A percentile compares a stretch with the other conserved stretches of the same genome.
Evolutionary conservation across 2,797 vertebrate genomes (phyloP).

Genomic region (Passerculus sandwichensis): DNA sequence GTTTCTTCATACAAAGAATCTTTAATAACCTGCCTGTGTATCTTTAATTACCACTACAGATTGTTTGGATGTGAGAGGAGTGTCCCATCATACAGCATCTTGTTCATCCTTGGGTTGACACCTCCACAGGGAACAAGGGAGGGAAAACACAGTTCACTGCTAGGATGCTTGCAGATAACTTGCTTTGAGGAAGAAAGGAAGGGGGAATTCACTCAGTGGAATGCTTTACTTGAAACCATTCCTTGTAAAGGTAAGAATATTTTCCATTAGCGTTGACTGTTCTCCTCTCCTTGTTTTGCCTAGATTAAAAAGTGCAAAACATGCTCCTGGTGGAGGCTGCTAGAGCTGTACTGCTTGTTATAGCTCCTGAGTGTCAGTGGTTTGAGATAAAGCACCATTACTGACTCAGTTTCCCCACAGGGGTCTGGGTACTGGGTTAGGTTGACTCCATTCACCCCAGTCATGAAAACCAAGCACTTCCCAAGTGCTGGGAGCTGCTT

Average conservation of each 20-base stretch:
- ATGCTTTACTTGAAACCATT: not conserved
- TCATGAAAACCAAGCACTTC: not conserved
- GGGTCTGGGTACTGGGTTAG: not conserved
- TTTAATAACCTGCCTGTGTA: not conserved
- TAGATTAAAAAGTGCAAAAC: not conserved
- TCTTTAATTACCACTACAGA: not conserved
- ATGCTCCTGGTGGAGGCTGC: not conserved
- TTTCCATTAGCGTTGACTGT: fast-evolving
- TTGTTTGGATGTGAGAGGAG: not conserved
- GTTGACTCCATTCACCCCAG: not conserved
- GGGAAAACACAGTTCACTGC: not conserved
- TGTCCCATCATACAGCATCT: not conserved
- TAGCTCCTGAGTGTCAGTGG: not conserved
- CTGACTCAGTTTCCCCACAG: not conserved
- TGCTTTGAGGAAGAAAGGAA: not conserved
- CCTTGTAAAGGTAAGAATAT: not conserved
- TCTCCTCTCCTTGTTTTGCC: not conserved
- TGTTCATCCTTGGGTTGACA: not conserved
- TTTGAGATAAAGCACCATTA: not conserved
- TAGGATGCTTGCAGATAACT: not conserved
- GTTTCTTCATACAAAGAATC: not conserved
- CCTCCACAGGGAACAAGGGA: not conserved
- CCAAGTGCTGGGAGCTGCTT: not conserved
- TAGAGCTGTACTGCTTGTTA: not conserved
- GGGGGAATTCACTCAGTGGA: not conserved